Evolutionary conservation across 2,113 vertebrate species (phyloP).

Genomic region (Rhynchopsitta pachyrhyncha): DNA sequence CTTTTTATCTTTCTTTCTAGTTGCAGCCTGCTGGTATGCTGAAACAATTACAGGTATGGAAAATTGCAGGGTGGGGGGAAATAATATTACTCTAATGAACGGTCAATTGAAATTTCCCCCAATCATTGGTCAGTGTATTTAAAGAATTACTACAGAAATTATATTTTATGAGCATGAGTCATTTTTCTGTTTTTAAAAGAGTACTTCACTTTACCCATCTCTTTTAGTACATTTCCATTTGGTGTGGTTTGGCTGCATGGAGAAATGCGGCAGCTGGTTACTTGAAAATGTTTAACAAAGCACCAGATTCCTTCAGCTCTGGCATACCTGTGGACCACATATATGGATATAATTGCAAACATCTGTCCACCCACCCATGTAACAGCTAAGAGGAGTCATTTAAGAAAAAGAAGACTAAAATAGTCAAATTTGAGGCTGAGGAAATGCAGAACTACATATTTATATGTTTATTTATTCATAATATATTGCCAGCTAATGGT

Average conservation of each 20-base stretch:
- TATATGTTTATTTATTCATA: slow-evolving; percentile 43
- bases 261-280: slow-evolving; percentile 67
- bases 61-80: neutral
- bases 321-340: slow-evolving; percentile 80
- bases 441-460: slow-evolving; percentile 28
- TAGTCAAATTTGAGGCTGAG: slow-evolving; percentile 37
- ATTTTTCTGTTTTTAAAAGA: slow-evolving; percentile 75
- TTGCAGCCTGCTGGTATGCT: slow-evolving; percentile 6
- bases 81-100: slow-evolving; percentile 17
- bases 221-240: slow-evolving; percentile 81
- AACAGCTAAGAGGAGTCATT: slow-evolving; percentile 64
- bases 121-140: slow-evolving; percentile 65
- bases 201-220: slow-evolving; percentile 67
- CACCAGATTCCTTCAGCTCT: slow-evolving; percentile 70
- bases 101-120: slow-evolving; percentile 47
- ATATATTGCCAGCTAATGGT: slow-evolving; percentile 30
- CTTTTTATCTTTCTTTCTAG: neutral
- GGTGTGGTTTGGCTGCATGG: slow-evolving; percentile 74
- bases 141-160: slow-evolving; percentile 73
- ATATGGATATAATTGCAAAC: slow-evolving; percentile 77
- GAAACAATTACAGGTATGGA: neutral
- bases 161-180: slow-evolving; percentile 76
- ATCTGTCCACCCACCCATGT: slow-evolving; percentile 75
- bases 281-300: slow-evolving; percentile 74
- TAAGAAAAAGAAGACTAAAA: slow-evolving; percentile 65